These are phyloP conservation scores for Siderastrea radians DNA, from an alignment of 92 coral and sea anemone genomes.

Conservation along the genomic window DNA sequence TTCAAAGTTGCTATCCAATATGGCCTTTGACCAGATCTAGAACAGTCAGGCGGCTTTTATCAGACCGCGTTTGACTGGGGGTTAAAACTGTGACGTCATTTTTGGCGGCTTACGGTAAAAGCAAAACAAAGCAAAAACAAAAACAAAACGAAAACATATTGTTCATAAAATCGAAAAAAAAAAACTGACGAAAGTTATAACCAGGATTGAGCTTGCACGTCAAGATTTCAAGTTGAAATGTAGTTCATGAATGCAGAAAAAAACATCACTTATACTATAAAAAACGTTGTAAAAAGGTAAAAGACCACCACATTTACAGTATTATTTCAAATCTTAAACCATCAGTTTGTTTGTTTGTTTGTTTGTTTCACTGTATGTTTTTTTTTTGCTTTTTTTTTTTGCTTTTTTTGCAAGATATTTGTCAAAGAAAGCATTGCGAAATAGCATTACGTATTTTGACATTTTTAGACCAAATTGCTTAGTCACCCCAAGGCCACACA, in stretches of 20 bases:
- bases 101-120: background rate
- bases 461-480: slow-evolving; percentile 21
- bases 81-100: background rate
- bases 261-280: background rate
- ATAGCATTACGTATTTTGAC: background rate
- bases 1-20: background rate
- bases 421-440: background rate
- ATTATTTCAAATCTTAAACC: too few species aligned
- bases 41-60: slow-evolving; percentile 21
- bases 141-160: too few species aligned
- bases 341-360: too few species aligned
- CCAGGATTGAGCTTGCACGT: too few species aligned
- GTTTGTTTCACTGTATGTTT: too few species aligned
- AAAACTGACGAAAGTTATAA: too few species aligned
- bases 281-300: too few species aligned
- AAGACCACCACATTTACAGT: too few species aligned
- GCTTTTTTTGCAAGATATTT: background rate
- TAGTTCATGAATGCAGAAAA: background rate
- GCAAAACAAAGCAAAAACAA: background rate
- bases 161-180: background rate
- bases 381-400: background rate
- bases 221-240: background rate
- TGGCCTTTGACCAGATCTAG: background rate
- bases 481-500: slow-evolving; percentile 17
- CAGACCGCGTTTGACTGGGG: background rate